Evolutionary conservation across 2,888 invertebrate genomes (phyloP), one percentile per base, ranked within the genome.

Genomic region (Papilio elwesi): DNA sequence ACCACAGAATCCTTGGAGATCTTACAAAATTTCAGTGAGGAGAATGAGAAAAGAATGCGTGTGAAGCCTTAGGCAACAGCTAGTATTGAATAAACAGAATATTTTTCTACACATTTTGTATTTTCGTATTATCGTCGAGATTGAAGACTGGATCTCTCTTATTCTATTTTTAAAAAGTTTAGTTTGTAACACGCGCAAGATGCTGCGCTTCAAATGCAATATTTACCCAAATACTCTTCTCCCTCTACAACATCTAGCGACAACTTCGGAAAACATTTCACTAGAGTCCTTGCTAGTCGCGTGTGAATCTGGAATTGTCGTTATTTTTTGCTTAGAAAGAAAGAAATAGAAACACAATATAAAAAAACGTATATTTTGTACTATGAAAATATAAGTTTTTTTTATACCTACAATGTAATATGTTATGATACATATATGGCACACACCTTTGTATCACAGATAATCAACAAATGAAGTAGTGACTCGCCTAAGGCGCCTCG

Each of bases 401-500:
- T 7, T 10, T 53, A 53, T 4, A 16, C 4, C 15, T 6, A 36
- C 26, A 57, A 36, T 26, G 26, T 26, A 12, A 16, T 36, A n/a
- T 12, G 10, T 55, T 12, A 1, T 15, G 13, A 43, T 43, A 67
- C 12, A 11, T 63, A 70, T 8, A 6, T 63, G 10, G 13, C 1
- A 43, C 12, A 8, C 74, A 96, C 95, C 88, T 97, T 96, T 0
- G 98, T 98, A 87, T 98, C 98, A 87, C 98, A 98, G 80, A 99
- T 98, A 78, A 99, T 98, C 69, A 99, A 95, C 5, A 99, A 97
- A 85, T 99, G 99, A 12, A 99, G 94, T 2, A 99, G 93, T 6
- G 98, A 98, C 92, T 99, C 99, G 0, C 99, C 99, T 0, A 99
- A 94, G 0, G 98, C 98, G 0, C 99, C 99, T 12, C 99, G 95